Evolutionary conservation across 2,797 vertebrate species (phyloP), one percentile per base, ranked within the genome.

Genomic region (Coilia nasus): DNA sequence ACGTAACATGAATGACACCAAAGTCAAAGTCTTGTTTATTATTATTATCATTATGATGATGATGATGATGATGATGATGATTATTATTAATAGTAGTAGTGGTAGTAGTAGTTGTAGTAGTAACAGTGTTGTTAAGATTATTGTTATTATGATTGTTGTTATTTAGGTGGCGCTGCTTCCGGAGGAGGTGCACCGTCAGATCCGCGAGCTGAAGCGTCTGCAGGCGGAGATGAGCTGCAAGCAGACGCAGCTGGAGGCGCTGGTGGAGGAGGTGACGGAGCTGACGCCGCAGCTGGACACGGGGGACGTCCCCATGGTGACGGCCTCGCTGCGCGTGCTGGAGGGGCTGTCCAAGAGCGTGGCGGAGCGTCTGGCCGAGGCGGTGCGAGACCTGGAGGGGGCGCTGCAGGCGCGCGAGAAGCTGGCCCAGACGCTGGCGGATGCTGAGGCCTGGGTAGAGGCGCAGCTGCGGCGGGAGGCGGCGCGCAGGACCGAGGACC

Each of bases 341-440:
- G 93, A 95, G 85, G 90, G 92, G 71, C 93, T 96, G 21, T 97
- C 97, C 50, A 95, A 95, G 87, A 93, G 90, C 17, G 96, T 97
- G 0, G 88, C 93, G 41, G 94, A 94, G 88, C 96, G 95, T 89
- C 93, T 97, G 3, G 85, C 92, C 15, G 91, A 92, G 46, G 93
- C 95, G 0, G 91, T 97, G 85, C 95, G 96, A 82, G 93, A 96
- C 62, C 91, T 97, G 1, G 96, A 98, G 92, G 94, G 92, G 0
- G 95, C 96, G 28, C 92, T 98, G 89, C 95, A 97, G 90, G 96
- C 95, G 59, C 96, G 97, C 85, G 95, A 96, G 81, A 95, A 93
- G 84, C 92, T 98, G 87, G 95, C 93, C 35, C 94, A 94, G 86
- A 92, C 97, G 88, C 88, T 97, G 31, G 94, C 93, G 19, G 95